Base-by-base conservation (phyloP, 2,113 vertebrate genomes). In the Lampris megalopsis region DNA sequence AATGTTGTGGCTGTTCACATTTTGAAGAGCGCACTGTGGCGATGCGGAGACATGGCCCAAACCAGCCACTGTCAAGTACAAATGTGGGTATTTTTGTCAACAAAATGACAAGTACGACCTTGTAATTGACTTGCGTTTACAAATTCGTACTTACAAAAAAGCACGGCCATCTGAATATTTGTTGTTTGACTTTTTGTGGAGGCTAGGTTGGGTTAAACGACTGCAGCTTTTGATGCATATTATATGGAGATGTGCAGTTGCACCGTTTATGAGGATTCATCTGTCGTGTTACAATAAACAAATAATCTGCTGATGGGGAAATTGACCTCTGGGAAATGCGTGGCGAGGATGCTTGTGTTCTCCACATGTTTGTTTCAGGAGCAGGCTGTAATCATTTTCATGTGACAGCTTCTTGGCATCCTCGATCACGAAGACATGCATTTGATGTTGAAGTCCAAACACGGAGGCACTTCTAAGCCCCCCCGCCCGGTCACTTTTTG, bases 381-480 rank as follows among this genome's bases (percentile, higher is more conserved):
- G 42, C 75, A 84, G 47, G 72, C 54, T 24, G 0, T 35, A 48
- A n/a, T 65, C 35, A 79, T 71, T 62, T 79, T 58, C 42, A 52
- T 63, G 37, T 70, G 48, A 67, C 63, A 24, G 37, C 56, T 69
- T 73, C 61, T 77, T 70, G 61, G 71, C 71, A 49, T 68, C 57
- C 59, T 9, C 53, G 58, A 45, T 63, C 64, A 47, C 56, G 72
- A 45, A 80, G 85, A 79, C 41, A 79, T 8, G 3, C 52, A 65
- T 73, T 66, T 58, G 37, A 75, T 43, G 69, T 72, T 52, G 56
- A 54, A 68, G 40, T 80, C 61, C 54, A 73, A 79, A 81, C 52
- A 50, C 50, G 24, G 45, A 63, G 78, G 54, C 47, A 4, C 38
- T 41, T 37, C 61, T 54, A 53, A 63, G 9, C 47, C 68, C 65